phyloP scores from a whole-genome alignment of 2,888 invertebrate species.

The Germaria angustata region DNA sequence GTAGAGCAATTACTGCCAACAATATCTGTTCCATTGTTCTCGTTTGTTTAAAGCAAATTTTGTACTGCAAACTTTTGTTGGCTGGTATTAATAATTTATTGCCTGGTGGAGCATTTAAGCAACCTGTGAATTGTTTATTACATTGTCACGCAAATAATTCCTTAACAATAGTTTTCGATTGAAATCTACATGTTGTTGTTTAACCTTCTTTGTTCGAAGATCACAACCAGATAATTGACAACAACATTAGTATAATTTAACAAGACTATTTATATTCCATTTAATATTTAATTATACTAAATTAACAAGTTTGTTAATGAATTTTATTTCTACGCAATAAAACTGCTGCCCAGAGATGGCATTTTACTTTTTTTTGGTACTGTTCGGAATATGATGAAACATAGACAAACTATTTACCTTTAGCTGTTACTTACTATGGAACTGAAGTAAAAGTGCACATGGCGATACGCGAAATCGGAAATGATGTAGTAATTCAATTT shows the following conservation, averaged over 20 bases:
- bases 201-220: neutral
- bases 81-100: constrained; percentile 13
- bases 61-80: neutral
- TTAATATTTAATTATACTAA: neutral
- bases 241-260: neutral
- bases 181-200: neutral
- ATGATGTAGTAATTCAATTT: too few species aligned
- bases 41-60: neutral
- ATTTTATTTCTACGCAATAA: neutral
- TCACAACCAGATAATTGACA: constrained; percentile 1
- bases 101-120: neutral
- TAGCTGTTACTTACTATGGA: too few species aligned
- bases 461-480: too few species aligned
- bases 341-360: too few species aligned
- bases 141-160: constrained; percentile 1
- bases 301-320: neutral
- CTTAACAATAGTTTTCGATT: constrained; percentile 17
- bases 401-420: too few species aligned
- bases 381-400: too few species aligned
- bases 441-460: too few species aligned
- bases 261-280: neutral
- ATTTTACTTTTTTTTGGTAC: too few species aligned
- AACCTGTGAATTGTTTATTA: neutral
- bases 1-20: neutral
- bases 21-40: neutral